Evolutionary conservation across 2,888 invertebrate species (phyloP), one percentile per base, ranked within the genome.

Genomic region (Encarsia formosa): DNA sequence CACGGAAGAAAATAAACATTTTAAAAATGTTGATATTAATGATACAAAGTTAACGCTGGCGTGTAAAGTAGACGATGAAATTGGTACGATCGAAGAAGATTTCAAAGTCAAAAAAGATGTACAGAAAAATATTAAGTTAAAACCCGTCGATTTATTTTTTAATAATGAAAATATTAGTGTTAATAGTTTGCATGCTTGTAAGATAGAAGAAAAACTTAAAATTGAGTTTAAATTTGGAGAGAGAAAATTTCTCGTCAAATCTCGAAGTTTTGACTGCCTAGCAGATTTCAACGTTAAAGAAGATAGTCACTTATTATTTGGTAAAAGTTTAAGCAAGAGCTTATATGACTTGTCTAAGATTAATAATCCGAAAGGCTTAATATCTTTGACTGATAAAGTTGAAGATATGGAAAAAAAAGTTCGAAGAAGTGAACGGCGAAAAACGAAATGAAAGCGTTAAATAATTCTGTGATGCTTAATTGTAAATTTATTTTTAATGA

Each of bases 71-170:
- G 13, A 24, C 22, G 19, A 47, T 31, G 23, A 35, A 37, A 15
- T 38, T 41, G 31, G 52, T 15, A 19, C 35, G 4, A 5, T 13
- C 4, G 22, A 44, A 5, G 37, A 35, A 11, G 32, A 58, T 24
- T 54, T 66, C 35, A 65, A 62, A 63, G 65, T 73, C 31, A 71
- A 69, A 43, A 69, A 71, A 44, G 71, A 72, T 58, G 57, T 73
- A 24, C 55, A 59, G 13, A 69, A 63, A 55, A 65, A 71, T 48
- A 60, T 56, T 32, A 50, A 56, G 11, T 53, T 67, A 3, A 52
- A 71, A 1, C 59, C 57, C 24, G 49, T 52, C 15, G 51, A 63
- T 46, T 56, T 64, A 26, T 59, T 65, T 53, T 39, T 49, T 18
- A 61, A 58, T 24, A 47, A 35, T 23, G 50, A 47, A 40, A 34